These are phyloP conservation scores for Zelostemma sp. DNA, from an alignment of 1,140 invertebrate genomes.

Conservation along the genomic window DNA sequence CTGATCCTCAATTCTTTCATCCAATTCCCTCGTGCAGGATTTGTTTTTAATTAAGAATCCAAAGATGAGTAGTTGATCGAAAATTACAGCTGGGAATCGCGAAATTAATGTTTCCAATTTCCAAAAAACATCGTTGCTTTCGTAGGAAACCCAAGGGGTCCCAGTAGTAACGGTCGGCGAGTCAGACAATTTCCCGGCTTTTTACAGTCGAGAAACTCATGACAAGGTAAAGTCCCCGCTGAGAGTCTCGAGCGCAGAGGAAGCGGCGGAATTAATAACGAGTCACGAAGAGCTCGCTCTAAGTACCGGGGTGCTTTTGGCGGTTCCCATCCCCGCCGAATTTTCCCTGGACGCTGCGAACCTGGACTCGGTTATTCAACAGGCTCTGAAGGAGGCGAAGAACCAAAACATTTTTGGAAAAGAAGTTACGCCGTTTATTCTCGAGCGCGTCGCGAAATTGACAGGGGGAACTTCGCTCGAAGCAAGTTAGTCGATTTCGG, in stretches of 20 bases:
- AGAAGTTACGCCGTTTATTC: conserved; percentile 92
- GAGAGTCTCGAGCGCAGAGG: conserved; percentile 71
- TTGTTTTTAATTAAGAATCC: too few relatives aligned
- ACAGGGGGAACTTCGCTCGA: conserved; percentile 85
- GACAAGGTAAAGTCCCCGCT: conserved; percentile 77
- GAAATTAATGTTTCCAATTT: too few relatives aligned
- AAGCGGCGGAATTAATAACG: conserved; percentile 81
- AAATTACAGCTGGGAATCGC: too few relatives aligned
- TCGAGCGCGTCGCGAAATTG: conserved; percentile 81
- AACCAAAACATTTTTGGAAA: conserved; percentile 81
- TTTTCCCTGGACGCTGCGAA: conserved; percentile 74
- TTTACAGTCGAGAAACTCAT: conserved; percentile 83
- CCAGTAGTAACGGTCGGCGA: conserved; percentile 84
- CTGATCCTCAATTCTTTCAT: too few relatives aligned
- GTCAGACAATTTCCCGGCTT: conserved; percentile 84
- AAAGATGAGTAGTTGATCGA: too few relatives aligned
- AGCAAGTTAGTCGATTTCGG: conserved; percentile 77
- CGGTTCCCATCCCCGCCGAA: conserved; percentile 89
- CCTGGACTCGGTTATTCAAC: conserved; percentile 79
- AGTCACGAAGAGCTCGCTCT: conserved; percentile 74
- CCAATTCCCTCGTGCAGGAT: too few relatives aligned
- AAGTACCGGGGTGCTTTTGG: conserved; percentile 87
- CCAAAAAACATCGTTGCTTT: conserved; percentile 28
- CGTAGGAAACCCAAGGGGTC: conserved; percentile 93
- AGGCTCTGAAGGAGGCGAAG: conserved; percentile 79